Conservation (phyloP, 2,113 vertebrate species). For the Zosterops pallidus region DNA sequence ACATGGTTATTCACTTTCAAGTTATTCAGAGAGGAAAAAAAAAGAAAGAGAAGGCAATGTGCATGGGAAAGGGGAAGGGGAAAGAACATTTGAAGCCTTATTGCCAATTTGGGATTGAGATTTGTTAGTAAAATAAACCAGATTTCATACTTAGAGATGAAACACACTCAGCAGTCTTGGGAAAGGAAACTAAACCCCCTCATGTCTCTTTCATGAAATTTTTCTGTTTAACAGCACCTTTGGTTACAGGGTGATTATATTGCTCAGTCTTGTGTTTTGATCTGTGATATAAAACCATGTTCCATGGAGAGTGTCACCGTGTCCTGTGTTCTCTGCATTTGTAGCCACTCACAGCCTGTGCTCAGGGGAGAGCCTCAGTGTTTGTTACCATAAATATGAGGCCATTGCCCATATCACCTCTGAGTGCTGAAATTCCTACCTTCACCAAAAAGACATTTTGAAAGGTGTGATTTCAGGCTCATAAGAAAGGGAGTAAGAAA, state of each 20-base stretch:
- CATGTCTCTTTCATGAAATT: not conserved
- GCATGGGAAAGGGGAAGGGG: not conserved
- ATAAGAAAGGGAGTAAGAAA: not conserved
- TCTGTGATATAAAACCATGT: not conserved
- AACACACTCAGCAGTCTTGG: not conserved
- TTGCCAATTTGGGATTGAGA: not conserved
- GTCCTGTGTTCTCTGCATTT: not conserved
- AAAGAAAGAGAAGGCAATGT: not conserved
- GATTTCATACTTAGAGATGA: not conserved
- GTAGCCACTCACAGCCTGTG: not conserved
- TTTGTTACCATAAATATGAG: not conserved
- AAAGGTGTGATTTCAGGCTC: not conserved
- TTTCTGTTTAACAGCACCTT: not conserved
- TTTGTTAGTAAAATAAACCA: not conserved
- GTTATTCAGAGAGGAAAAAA: not conserved
- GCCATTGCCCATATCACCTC: fast-evolving
- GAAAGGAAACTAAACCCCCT: not conserved
- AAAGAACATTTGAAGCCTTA: not conserved
- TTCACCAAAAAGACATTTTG: not conserved
- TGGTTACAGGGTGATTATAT: not conserved
- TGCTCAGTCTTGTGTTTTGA: not conserved
- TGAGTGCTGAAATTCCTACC: not conserved
- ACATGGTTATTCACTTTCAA: not conserved
- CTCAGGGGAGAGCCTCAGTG: not conserved
- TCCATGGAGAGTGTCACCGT: fast-evolving